A percentile compares a stretch with the other conserved stretches of the same genome.
These are phyloP conservation scores for Araneus ventricosus DNA, from an alignment of 1,140 invertebrate species.

Conservation along the genomic window DNA sequence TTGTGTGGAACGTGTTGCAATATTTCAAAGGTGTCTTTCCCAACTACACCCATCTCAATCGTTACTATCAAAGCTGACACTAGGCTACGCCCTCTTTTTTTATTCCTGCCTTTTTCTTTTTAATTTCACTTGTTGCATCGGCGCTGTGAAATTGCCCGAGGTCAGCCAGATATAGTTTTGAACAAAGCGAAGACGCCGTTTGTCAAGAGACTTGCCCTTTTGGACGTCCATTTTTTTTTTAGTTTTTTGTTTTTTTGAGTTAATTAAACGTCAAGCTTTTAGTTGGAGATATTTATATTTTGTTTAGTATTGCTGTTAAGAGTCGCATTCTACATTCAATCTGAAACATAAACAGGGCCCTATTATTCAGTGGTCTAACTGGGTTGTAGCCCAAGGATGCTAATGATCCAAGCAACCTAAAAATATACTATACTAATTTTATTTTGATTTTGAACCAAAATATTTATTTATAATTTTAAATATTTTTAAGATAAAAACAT, in stretches of 20 bases:
- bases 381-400: no score
- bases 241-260: not conserved
- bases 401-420: no score
- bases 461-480: no score
- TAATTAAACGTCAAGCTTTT: not conserved
- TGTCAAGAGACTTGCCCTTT: not conserved
- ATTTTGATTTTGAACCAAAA: no score
- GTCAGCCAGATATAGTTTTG: not conserved
- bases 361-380: no score
- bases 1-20: not conserved
- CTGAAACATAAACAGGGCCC: no score
- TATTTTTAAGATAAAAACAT: no score
- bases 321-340: no score
- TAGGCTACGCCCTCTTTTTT: not conserved
- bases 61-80: slow-evolving; percentile 12
- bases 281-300: not conserved
- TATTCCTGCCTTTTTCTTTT: not conserved
- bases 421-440: no score
- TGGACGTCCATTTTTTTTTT: not conserved
- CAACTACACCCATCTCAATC: not conserved
- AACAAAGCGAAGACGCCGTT: not conserved
- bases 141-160: not conserved
- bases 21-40: slow-evolving; percentile 2
- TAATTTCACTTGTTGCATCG: not conserved
- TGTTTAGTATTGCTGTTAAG: not conserved